Conservation (phyloP, 2,113 vertebrate species). For the Struthidea cinerea region DNA sequence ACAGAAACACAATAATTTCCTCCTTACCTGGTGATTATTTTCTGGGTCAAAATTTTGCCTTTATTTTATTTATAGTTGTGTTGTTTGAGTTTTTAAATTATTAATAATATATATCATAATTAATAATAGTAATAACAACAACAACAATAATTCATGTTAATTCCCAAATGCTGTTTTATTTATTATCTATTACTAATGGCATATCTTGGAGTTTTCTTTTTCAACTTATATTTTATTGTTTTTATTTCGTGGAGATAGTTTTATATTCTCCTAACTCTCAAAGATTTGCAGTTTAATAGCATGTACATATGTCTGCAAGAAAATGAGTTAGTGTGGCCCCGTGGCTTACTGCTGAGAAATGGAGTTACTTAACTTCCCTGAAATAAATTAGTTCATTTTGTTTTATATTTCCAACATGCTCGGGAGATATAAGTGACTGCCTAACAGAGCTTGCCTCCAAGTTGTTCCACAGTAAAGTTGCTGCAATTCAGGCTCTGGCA, state of each 20-base stretch:
- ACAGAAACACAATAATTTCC: not conserved
- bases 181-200: not conserved
- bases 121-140: too few species aligned
- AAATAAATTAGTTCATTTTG: slow-evolving; percentile 15
- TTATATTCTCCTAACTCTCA: not conserved
- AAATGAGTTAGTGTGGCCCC: not conserved
- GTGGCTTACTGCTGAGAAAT: not conserved
- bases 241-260: not conserved
- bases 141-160: not conserved
- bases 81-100: not conserved
- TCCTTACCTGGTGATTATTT: not conserved
- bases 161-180: not conserved
- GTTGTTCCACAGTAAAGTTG: not conserved
- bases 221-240: not conserved
- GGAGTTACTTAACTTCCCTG: not conserved
- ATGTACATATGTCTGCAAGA: not conserved
- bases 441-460: not conserved
- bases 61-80: not conserved
- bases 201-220: not conserved
- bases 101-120: too few species aligned
- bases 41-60: not conserved
- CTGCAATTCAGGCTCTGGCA: not conserved
- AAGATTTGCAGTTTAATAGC: not conserved
- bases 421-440: not conserved
- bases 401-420: slow-evolving; percentile 17